Conservation (phyloP, 2,888 invertebrate genomes). For the Meteorus colon region DNA sequence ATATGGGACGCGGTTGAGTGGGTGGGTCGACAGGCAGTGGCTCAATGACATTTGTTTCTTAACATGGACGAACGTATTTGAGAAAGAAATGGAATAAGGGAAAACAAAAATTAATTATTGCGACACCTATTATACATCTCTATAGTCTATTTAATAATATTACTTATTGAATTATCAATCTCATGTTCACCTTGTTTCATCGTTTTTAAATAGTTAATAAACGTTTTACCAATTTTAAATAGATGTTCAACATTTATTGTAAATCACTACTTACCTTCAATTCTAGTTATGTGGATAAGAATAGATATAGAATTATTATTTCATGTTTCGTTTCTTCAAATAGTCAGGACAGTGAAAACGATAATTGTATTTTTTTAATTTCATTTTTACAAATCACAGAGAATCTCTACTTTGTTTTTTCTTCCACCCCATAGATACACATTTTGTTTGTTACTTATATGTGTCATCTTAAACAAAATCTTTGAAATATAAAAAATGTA, state of each 20-base stretch:
- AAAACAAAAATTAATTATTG: conserved; percentile 57
- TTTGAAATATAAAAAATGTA: conserved; percentile 65
- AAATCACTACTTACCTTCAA: neutral
- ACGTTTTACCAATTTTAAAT: conserved; percentile 72
- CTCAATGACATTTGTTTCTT: conserved; percentile 59
- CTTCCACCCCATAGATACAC: conserved; percentile 56
- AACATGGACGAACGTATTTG: conserved; percentile 60
- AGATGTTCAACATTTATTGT: neutral
- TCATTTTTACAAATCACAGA: conserved; percentile 66
- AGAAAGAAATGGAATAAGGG: conserved; percentile 54
- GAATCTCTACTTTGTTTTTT: conserved; percentile 63
- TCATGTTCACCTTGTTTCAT: conserved; percentile 73
- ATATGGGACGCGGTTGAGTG: conserved; percentile 44
- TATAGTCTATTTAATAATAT: conserved; percentile 73
- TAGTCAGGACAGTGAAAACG: conserved; percentile 50
- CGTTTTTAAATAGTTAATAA: conserved; percentile 73
- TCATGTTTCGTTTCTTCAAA: conserved; percentile 20
- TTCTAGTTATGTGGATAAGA: neutral
- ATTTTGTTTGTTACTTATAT: conserved; percentile 5
- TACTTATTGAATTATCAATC: conserved; percentile 72
- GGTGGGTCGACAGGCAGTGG: conserved; percentile 42
- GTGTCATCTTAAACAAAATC: conserved; percentile 60
- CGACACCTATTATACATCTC: conserved; percentile 70
- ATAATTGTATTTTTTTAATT: conserved; percentile 52
- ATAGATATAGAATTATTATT: neutral